Evolutionary conservation across 1,140 invertebrate species (phyloP).

Genomic region (Maconellicoccus hirsutus): DNA sequence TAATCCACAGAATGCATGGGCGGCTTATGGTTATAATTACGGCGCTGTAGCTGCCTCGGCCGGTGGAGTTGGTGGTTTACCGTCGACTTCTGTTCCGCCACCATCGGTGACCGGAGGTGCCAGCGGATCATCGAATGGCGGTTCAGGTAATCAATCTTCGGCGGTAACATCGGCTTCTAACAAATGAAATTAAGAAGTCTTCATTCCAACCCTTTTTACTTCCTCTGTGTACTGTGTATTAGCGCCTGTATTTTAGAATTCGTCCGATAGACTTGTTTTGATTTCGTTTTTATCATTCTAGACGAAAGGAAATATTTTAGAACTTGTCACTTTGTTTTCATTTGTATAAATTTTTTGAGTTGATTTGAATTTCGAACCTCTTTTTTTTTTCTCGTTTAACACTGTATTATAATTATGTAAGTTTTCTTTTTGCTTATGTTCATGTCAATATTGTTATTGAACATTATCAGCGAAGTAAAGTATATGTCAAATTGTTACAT

Average conservation of each 20-base stretch:
- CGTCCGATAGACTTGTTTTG: neutral
- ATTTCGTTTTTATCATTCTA: neutral
- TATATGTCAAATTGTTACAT: neutral
- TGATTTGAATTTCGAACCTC: neutral
- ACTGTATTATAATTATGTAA: neutral
- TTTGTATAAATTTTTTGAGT: neutral
- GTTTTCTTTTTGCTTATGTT: neutral
- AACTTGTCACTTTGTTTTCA: no score
- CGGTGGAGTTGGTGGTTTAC: neutral
- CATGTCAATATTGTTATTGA: neutral
- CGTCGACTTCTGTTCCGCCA: conserved; percentile 4
- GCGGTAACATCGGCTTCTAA: conserved; percentile 6
- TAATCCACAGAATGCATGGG: conserved; percentile 24
- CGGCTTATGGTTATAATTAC: conserved; percentile 10
- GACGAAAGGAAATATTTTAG: neutral
- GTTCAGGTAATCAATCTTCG: conserved; percentile 5
- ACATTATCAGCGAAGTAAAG: neutral
- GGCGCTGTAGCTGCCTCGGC: neutral
- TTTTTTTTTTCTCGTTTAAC: neutral
- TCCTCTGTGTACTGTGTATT: neutral
- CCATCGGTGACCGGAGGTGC: neutral
- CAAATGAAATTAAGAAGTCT: neutral
- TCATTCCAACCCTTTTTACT: conserved; percentile 12
- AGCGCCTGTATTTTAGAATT: neutral
- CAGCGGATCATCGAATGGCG: neutral